Evolutionary conservation across 2,797 vertebrate genomes (phyloP), one percentile per base, ranked within the genome.

Genomic region (Sciurus vulgaris): DNA sequence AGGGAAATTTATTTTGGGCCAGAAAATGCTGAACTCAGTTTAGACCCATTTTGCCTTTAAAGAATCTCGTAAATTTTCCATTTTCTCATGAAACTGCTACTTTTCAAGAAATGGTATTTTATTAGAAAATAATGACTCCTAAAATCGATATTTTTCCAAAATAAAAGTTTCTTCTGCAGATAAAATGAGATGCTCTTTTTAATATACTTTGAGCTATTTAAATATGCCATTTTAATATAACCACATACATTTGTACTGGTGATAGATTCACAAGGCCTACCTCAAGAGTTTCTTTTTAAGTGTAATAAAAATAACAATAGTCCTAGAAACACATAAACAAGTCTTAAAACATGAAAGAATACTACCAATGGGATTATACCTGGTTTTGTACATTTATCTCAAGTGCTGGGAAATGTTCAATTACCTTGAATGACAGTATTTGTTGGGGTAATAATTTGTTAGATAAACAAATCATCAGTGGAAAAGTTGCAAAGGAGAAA

Each of bases 301-400:
- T 74, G 85, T 77, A 84, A 94, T 95, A 85, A 95, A 95, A 94
- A 93, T 88, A 92, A 86, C 44, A 96, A 79, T 86, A 51, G 56
- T 91, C 61, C 88, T 93, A 72, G 35, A 89, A 89, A 85, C 65
- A 93, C 20, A 81, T 69, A 89, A 94, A 77, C 24, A 95, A 76
- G 38, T 76, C 61, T 85, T 95, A 85, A 94, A 93, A 54, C 63
- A 90, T 77, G 47, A 83, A 96, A 89, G 41, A 76, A 91, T 67
- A 89, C 22, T 86, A 92, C 28, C 84, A 88, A 35, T 35, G 85
- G 35, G 56, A 87, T 95, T 86, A 85, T 76, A 51, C 69, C 33
- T 86, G 26, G 17, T 74, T 93, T 89, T 87, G 20, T 83, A 24
- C 24, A 87, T 94, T 96, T 74, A 95, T 94, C 74, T 78, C 59